These are phyloP conservation scores for Sylvilagus floridanus DNA, from an alignment of 2,797 vertebrate genomes.

Conservation along the genomic window DNA sequence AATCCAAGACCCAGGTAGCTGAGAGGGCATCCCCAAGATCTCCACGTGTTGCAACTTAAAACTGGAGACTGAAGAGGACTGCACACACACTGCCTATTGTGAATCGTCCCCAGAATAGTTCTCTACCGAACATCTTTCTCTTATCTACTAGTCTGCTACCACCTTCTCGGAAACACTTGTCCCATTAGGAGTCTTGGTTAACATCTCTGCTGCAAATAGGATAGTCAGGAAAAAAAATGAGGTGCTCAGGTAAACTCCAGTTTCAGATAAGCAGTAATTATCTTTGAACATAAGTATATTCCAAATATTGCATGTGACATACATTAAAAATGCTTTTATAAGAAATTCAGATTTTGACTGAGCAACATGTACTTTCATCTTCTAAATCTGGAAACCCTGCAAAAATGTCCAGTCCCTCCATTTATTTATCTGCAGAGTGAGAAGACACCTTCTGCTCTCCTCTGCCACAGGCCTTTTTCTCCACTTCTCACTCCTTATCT, in stretches of 20 bases:
- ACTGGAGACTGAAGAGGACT: not conserved
- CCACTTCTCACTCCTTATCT: not conserved
- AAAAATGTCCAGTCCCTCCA: not conserved
- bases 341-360: not conserved
- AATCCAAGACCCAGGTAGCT: not conserved
- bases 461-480: not conserved
- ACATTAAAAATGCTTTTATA: not conserved
- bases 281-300: not conserved
- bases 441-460: not conserved
- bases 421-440: not conserved
- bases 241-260: not conserved
- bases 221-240: not conserved
- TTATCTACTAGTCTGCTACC: not conserved
- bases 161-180: not conserved
- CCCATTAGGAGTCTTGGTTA: not conserved
- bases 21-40: not conserved
- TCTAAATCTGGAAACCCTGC: not conserved
- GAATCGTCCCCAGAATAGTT: not conserved
- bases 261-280: conserved; percentile 12
- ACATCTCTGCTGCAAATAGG: not conserved
- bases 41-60: not conserved
- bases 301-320: not conserved
- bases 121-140: not conserved
- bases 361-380: not conserved
- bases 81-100: rapidly evolving